Conservation (phyloP, 2,797 vertebrate genomes). For the Mus minutoides region DNA sequence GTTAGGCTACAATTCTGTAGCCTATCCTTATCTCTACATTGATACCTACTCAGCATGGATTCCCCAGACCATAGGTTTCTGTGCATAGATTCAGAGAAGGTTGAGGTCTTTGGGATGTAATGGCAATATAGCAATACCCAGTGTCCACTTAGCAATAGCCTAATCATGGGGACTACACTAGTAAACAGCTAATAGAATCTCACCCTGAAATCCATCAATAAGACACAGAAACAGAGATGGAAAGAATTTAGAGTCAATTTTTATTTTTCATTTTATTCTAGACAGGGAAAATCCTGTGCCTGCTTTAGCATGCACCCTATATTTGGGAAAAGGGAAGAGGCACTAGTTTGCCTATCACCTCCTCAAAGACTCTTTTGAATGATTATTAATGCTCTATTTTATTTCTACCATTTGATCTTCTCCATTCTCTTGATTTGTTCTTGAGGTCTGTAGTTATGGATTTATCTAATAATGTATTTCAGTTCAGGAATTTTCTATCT, state of each 20-base stretch:
- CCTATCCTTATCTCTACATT: no score
- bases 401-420: background rate
- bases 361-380: background rate
- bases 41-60: background rate
- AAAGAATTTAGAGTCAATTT: background rate
- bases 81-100: no score
- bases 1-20: rapidly evolving
- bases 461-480: constrained; percentile 7
- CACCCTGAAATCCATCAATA: background rate
- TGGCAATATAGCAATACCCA: background rate
- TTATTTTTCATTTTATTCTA: background rate
- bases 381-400: background rate
- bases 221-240: background rate
- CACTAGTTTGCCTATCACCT: background rate
- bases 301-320: background rate
- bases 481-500: background rate
- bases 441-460: background rate
- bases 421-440: background rate
- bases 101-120: no score
- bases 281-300: background rate
- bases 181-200: background rate
- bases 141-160: background rate
- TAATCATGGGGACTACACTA: background rate
- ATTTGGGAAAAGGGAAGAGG: background rate
- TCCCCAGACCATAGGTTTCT: background rate